Base-by-base conservation (phyloP, 2,888 invertebrate genomes). In the Clostera curtula region DNA sequence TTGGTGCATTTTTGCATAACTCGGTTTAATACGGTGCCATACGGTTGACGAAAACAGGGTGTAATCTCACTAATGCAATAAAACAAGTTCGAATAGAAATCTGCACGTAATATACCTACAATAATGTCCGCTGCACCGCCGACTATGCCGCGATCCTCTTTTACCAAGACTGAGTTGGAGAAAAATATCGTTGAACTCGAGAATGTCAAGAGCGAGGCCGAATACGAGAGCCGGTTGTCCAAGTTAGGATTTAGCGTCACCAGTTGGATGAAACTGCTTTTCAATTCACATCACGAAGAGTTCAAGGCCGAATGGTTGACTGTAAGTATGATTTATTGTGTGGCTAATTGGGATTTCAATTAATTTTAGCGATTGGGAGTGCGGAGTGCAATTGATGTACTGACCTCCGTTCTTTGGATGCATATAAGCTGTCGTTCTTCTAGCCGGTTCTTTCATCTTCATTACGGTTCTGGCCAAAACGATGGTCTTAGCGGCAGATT, bases 251-350 rank as follows among this genome's bases (percentile, higher is more conserved):
- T 57, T 18, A 59, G 72, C 0, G 44, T 79, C 0, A 47, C 66
- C 0, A 61, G 49, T 7, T 76, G 77, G 75, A 76, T 83, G 74
- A 71, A 69, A 19, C 29, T 57, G 2, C 26, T 83, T 0, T 80
- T 83, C 31, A 79, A 76, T 31, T 66, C 45, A 15, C 18, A 28
- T 4, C 22, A 26, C 1, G 63, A 68, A 19, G 64, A 66, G 3
- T 79, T 79, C 10, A 61, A 66, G 7, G 69, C 83, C 0, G 69
- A 63, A n/a, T 73, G 74, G 75, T 44, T 74, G 30, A 66, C 64
- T 26, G 82, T 80, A 54, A 75, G 82, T 66, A 12, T 22, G 6
- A 7, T 18, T n/a, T n/a, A n/a, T n/a, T n/a, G n/a, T n/a, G n/a
- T n/a, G n/a, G n/a, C n/a, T n/a, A n/a, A n/a, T n/a, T n/a, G n/a